phyloP scores from a whole-genome alignment of 2,888 invertebrate genomes.

The Balanococcus diminutus region DNA sequence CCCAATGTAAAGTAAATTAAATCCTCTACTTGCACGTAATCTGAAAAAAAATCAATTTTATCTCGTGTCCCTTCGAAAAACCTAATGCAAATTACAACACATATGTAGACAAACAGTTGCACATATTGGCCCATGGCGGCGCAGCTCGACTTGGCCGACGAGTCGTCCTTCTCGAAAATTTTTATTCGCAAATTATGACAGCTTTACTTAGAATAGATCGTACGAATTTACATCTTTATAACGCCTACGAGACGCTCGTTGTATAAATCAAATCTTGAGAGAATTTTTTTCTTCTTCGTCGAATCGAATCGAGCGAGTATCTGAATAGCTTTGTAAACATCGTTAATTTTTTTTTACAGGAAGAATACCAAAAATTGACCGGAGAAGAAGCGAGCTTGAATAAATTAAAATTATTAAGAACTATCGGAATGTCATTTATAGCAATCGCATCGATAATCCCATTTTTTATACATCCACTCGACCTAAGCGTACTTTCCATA shows the following conservation, averaged over 20 bases:
- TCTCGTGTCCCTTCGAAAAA: not conserved
- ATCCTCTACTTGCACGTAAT: not conserved
- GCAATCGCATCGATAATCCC: conserved; percentile 2
- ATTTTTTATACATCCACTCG: not conserved
- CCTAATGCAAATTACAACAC: conserved; percentile 8
- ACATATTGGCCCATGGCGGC: not conserved
- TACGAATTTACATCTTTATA: not conserved
- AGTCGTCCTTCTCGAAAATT: not conserved
- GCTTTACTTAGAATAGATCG: not conserved
- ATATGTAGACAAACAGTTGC: not conserved
- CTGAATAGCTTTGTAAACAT: not conserved
- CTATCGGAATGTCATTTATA: conserved; percentile 2
- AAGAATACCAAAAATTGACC: conserved; percentile 38
- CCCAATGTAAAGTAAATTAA: not conserved
- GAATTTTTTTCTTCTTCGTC: not conserved
- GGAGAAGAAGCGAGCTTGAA: not conserved
- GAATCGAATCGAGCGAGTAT: not conserved
- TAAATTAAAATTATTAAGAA: not conserved
- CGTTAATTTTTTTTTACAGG: conserved; percentile 6
- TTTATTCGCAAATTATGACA: not conserved
- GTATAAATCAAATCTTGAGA: not conserved
- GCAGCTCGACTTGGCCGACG: too few species aligned
- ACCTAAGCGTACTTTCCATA: not conserved
- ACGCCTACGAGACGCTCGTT: not conserved
- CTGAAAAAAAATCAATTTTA: not conserved